phyloP scores from a whole-genome alignment of 1,140 invertebrate species.

The Drosophila kanapiae region DNA sequence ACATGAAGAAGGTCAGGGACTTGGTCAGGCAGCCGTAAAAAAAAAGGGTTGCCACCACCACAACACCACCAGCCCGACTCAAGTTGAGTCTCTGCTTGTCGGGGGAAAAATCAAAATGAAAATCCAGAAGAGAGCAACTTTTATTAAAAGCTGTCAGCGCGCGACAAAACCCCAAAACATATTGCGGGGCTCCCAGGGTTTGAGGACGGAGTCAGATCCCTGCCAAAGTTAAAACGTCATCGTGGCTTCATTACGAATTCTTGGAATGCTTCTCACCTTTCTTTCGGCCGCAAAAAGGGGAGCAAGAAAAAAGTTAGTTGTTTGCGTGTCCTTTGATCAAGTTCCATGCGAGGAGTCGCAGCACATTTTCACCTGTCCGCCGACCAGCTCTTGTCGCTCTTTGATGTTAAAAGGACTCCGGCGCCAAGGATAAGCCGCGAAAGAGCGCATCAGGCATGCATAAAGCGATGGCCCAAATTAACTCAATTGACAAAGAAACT shows the following conservation, averaged over 20 bases:
- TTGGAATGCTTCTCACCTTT: slow-evolving; percentile 45
- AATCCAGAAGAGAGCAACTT: slow-evolving; percentile 47
- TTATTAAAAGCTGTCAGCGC: slow-evolving; percentile 67
- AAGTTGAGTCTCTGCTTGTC: neutral
- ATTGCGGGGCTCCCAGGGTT: slow-evolving; percentile 11
- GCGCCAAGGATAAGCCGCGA: slow-evolving; percentile 37
- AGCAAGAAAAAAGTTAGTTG: slow-evolving; percentile 22
- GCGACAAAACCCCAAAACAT: slow-evolving; percentile 34
- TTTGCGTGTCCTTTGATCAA: slow-evolving; percentile 37
- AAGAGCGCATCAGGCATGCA: slow-evolving; percentile 45
- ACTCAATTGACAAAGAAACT: slow-evolving; percentile 55
- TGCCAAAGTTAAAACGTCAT: slow-evolving; percentile 51
- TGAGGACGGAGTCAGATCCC: neutral
- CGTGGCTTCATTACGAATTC: slow-evolving; percentile 63
- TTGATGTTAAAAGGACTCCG: slow-evolving; percentile 35
- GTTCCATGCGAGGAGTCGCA: slow-evolving; percentile 28
- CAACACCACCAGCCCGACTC: too few species aligned
- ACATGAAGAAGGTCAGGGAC: slow-evolving; percentile 50
- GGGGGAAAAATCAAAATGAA: slow-evolving; percentile 53
- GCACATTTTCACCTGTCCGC: slow-evolving; percentile 32
- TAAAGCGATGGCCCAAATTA: slow-evolving; percentile 50
- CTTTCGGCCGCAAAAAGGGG: slow-evolving; percentile 15
- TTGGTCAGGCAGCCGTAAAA: slow-evolving; percentile 10
- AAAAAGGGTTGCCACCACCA: slow-evolving; percentile 43
- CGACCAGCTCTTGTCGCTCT: slow-evolving; percentile 14